Conservation (phyloP, 2,888 invertebrate genomes). For the Alcis repandata region DNA sequence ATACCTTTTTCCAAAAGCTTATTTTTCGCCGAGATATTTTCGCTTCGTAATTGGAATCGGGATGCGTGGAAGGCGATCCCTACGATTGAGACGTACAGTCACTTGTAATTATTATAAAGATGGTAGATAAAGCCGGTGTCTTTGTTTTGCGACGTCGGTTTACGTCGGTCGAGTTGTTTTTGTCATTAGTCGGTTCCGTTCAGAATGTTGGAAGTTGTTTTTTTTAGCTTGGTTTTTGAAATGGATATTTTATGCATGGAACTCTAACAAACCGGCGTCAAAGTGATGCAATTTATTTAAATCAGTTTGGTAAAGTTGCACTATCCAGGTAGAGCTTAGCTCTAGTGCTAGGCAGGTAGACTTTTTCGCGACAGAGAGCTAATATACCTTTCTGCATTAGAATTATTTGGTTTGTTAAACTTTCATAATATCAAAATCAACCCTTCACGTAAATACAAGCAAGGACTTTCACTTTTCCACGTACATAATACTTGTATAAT, state of each 20-base stretch:
- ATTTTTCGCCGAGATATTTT: slow-evolving; percentile 76
- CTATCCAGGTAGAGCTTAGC: background rate
- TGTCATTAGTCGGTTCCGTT: slow-evolving; percentile 43
- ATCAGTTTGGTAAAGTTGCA: background rate
- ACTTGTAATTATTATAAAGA: slow-evolving; percentile 84
- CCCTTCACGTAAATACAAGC: no score
- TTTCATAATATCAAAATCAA: no score
- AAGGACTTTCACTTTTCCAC: no score
- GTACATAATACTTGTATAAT: no score
- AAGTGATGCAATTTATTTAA: background rate
- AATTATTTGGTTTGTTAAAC: no score
- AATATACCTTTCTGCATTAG: background rate
- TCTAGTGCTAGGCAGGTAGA: background rate
- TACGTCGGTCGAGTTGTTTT: slow-evolving; percentile 31
- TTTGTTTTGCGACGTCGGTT: slow-evolving; percentile 43
- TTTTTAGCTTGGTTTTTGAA: slow-evolving; percentile 16
- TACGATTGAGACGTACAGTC: slow-evolving; percentile 80
- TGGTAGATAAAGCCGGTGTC: slow-evolving; percentile 72
- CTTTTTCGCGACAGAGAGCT: background rate
- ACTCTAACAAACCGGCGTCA: background rate
- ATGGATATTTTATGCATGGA: slow-evolving; percentile 31
- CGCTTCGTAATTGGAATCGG: slow-evolving; percentile 79
- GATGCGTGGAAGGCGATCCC: slow-evolving; percentile 55
- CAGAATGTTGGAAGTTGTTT: slow-evolving; percentile 21
- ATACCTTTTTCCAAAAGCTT: slow-evolving; percentile 66